phyloP scores from a whole-genome alignment of 2,113 vertebrate genomes.

The Elgaria multicarinata region DNA sequence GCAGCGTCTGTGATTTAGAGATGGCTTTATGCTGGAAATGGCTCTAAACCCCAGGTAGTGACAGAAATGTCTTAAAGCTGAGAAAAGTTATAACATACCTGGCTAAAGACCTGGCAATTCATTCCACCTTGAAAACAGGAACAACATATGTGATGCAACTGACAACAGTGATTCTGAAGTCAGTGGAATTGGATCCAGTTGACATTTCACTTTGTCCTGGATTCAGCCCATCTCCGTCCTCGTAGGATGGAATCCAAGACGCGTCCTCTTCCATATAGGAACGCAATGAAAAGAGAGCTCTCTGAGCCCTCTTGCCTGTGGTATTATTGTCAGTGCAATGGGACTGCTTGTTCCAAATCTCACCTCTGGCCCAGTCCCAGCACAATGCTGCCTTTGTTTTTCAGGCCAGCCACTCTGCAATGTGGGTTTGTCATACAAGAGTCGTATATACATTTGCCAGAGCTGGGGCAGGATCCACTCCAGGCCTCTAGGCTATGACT shows the following conservation, averaged over 20 bases:
- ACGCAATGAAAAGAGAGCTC: background rate
- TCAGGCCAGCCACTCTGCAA: background rate
- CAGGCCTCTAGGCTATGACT: too few species aligned
- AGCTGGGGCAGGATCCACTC: too few species aligned
- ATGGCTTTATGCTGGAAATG: conserved; percentile 48
- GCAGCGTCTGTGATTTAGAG: conserved; percentile 66
- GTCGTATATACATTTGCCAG: background rate
- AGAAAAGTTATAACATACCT: background rate
- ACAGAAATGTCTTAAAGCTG: conserved; percentile 27
- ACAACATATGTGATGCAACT: background rate
- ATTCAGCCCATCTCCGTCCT: background rate
- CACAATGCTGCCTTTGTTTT: background rate
- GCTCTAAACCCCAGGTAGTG: conserved; percentile 36
- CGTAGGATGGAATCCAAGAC: background rate
- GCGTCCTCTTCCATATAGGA: background rate
- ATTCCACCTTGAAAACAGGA: background rate
- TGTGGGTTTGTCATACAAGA: background rate
- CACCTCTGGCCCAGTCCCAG: background rate
- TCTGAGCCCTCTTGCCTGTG: background rate
- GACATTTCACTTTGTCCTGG: background rate
- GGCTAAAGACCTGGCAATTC: background rate
- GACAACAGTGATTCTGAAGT: background rate
- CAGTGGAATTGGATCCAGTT: background rate
- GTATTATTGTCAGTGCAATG: background rate
- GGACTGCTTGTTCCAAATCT: background rate